Base-by-base conservation (phyloP, 2,888 invertebrate genomes). In the Lepidocyrtoides sp. region DNA sequence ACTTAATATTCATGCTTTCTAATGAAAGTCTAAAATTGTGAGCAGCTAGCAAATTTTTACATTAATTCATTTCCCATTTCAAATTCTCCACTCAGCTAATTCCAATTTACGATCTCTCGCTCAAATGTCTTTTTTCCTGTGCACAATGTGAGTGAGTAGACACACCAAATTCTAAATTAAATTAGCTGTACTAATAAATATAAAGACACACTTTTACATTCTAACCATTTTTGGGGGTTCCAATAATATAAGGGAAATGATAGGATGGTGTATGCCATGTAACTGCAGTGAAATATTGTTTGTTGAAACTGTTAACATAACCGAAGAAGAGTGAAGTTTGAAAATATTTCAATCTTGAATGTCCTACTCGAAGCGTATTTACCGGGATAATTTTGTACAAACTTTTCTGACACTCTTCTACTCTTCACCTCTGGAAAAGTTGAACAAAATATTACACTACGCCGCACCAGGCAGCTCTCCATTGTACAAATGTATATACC, bases 231-330 rank as follows among this genome's bases (percentile, higher is more conserved):
- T 17, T 10, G 54, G 14, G 23, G 32, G 1, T 32, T 57, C 0
- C 54, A 20, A 8, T 5, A 12, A 5, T 51, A 77, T 77, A 77
- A 77, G 26, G 77, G 14, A 48, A 77, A 77, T 77, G 23, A 51
- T 77, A 51, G 3, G 77, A 48, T 48, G 26, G 10, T 66, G 23
- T 23, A 17, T 57, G 63, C 63, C 29, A 77, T 77, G 51, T 51
- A 77, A 26, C 14, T 29, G 51, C 51, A 29, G 72, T 81, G 88
- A 89, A 89, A 54, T 41, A 89, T 81, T 87, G 82, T 89, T 89
- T 89, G 88, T 89, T 82, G 82, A 89, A 89, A 69, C 26, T 82
- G 88, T 89, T 89, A 89, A 57, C 88, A 89, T 54, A 72, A 72
- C 72, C 26, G 29, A 89, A 54, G 81, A n/a, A 89, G 69, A 89